phyloP scores from a whole-genome alignment of 2,797 vertebrate genomes.

The Ambastaia sidthimunki region DNA sequence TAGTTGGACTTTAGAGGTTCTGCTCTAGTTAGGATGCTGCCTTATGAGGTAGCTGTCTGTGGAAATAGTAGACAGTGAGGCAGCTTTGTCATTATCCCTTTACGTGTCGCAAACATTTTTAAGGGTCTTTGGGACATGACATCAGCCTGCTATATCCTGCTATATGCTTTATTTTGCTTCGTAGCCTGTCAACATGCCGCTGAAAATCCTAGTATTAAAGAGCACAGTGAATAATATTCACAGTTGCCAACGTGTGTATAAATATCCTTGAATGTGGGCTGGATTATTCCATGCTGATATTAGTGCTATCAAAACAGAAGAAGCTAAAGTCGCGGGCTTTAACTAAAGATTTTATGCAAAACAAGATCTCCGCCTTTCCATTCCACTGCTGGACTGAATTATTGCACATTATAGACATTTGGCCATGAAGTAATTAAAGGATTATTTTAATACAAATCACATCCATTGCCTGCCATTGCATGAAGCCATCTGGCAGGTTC shows the following conservation, averaged over 20 bases:
- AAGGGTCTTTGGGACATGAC: background rate
- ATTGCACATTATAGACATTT: constrained; percentile 80
- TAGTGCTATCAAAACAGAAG: constrained; percentile 75
- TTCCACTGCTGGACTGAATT: constrained; percentile 77
- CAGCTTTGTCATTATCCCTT: background rate
- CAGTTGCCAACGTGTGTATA: constrained; percentile 63
- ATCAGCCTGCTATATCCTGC: constrained; percentile 28
- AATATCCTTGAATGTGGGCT: constrained; percentile 72
- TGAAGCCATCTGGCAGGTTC: constrained; percentile 65
- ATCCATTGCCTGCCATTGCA: constrained; percentile 75
- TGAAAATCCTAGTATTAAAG: constrained; percentile 50
- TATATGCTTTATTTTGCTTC: constrained; percentile 49
- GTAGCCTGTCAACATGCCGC: constrained; percentile 53
- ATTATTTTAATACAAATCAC: constrained; percentile 78
- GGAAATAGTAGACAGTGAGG: no score
- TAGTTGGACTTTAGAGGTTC: no score
- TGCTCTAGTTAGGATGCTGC: no score
- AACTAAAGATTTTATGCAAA: constrained; percentile 84
- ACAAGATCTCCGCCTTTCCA: constrained; percentile 75
- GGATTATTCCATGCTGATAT: constrained; percentile 75
- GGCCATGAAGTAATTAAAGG: constrained; percentile 81
- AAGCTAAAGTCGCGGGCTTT: constrained; percentile 65
- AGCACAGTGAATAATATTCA: constrained; percentile 54
- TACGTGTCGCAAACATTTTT: background rate
- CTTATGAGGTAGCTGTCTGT: no score